Evolutionary conservation across 2,113 vertebrate genomes (phyloP).

Genomic region (Platycercus adscitus): DNA sequence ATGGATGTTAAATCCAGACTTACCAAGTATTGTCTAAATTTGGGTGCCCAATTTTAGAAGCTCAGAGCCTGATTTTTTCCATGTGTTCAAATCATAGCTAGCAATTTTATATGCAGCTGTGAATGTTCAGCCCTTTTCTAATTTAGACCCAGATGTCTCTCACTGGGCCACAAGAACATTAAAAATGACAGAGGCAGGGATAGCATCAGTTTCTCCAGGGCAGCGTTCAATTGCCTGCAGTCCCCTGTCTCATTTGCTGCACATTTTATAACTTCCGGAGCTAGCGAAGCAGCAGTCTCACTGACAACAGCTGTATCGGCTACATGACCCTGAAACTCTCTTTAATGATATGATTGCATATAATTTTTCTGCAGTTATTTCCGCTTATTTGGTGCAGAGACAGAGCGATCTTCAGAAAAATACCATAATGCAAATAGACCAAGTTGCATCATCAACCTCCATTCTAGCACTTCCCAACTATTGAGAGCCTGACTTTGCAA

Average conservation of each 20-base stretch:
- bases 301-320: background rate
- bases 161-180: background rate
- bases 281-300: background rate
- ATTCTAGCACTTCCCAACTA: background rate
- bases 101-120: slow-evolving; percentile 42
- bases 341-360: background rate
- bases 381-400: background rate
- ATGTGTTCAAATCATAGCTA: background rate
- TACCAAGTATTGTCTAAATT: background rate
- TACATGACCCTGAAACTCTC: background rate
- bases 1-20: background rate
- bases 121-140: slow-evolving; percentile 8
- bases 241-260: background rate
- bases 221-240: background rate
- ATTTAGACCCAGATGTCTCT: slow-evolving; percentile 37
- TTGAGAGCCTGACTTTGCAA: background rate
- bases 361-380: background rate
- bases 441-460: background rate
- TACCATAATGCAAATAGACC: background rate
- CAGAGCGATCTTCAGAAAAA: background rate
- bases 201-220: slow-evolving; percentile 18
- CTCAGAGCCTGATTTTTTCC: background rate
- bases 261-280: background rate
- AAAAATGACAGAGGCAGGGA: slow-evolving; percentile 20
- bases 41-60: background rate